phyloP scores from a whole-genome alignment of 92 coral and sea anemone species.

The Parazoanthus darwini region DNA sequence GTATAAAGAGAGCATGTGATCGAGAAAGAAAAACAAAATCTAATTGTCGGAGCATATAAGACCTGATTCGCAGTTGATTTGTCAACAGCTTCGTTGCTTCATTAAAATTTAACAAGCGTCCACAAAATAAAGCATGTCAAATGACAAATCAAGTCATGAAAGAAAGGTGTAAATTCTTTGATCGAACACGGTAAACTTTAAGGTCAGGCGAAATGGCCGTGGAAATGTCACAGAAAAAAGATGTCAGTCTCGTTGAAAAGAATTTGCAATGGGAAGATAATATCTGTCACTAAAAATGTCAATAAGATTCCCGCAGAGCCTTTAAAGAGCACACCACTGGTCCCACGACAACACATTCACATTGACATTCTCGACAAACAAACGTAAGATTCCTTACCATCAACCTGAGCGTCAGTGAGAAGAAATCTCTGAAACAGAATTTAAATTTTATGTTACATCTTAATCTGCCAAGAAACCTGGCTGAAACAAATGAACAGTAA shows the following conservation, averaged over 20 bases:
- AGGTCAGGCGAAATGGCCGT: background rate
- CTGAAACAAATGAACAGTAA: background rate
- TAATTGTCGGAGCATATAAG: background rate
- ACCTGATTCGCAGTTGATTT: background rate
- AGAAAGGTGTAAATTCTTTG: slow-evolving; percentile 5
- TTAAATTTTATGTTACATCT: slow-evolving; percentile 38
- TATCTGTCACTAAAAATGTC: background rate
- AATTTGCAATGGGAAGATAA: background rate
- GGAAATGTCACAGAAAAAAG: background rate
- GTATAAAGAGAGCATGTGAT: slow-evolving; percentile 6
- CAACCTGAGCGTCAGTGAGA: slow-evolving; percentile 92
- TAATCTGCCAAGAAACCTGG: background rate
- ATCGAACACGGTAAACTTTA: background rate
- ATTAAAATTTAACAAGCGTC: slow-evolving; percentile 38
- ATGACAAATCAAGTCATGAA: slow-evolving; percentile 3
- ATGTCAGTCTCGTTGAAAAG: background rate
- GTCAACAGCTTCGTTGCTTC: slow-evolving; percentile 20
- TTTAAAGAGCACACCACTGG: background rate
- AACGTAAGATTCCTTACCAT: slow-evolving; percentile 73
- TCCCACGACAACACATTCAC: slow-evolving; percentile 24
- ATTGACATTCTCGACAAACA: slow-evolving; percentile 22
- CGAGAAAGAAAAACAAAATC: background rate
- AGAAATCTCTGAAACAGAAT: slow-evolving; percentile 81
- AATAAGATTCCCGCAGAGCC: background rate
- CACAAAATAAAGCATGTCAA: background rate